Conservation (phyloP, 2,888 invertebrate genomes). For the Eudasyphora cyanicolor region DNA sequence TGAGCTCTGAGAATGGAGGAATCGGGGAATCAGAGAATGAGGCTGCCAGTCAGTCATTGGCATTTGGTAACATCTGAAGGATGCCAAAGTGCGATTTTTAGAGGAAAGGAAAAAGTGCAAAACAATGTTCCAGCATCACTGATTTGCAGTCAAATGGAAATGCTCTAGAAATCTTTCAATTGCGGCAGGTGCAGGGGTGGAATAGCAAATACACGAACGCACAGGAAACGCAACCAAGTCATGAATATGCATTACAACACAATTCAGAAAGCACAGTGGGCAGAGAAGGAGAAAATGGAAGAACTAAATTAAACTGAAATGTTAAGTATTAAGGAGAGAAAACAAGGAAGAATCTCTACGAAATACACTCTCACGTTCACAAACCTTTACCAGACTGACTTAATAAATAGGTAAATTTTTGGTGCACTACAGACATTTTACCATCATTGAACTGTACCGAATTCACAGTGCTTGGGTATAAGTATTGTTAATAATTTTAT, state of each 20-base stretch:
- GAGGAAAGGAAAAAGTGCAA: conserved; percentile 68
- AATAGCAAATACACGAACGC: conserved; percentile 33
- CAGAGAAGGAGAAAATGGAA: background rate
- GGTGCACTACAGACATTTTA: no score
- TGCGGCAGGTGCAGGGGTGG: background rate
- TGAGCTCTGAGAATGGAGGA: background rate
- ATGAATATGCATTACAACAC: conserved; percentile 47
- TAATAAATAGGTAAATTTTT: no score
- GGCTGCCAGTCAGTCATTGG: background rate
- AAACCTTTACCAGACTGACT: no score
- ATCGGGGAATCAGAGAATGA: no score
- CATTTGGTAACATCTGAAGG: background rate
- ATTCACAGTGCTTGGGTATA: no score
- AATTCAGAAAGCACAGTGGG: background rate
- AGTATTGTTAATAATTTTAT: no score
- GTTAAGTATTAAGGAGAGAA: no score
- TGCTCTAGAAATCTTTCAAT: conserved; percentile 70
- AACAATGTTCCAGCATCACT: conserved; percentile 42
- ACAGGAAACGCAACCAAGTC: conserved; percentile 36
- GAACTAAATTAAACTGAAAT: no score
- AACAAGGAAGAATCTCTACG: no score
- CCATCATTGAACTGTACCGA: no score
- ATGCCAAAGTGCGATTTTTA: background rate
- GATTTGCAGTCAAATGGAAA: conserved; percentile 75
- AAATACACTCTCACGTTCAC: no score